Evolutionary conservation across 1,140 invertebrate species (phyloP).

Genomic region (Neodiprion fabricii): DNA sequence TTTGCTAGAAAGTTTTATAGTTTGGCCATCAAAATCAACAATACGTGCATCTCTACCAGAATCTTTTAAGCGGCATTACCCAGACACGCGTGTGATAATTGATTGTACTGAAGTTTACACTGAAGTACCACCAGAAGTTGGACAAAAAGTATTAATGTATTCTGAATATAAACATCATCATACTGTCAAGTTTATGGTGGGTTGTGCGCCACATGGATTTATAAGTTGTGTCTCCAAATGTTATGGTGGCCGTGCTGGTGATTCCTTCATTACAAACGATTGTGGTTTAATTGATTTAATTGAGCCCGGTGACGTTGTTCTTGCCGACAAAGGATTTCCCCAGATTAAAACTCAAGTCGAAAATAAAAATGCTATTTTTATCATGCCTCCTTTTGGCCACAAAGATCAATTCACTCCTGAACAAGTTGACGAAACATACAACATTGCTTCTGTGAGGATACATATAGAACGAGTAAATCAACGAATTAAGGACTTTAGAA

Average conservation of each 20-base stretch:
- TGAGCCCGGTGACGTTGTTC: slow-evolving; percentile 33
- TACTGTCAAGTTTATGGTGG: slow-evolving; percentile 11
- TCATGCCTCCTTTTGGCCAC: slow-evolving; percentile 29
- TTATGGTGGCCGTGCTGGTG: no score
- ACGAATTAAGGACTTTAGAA: slow-evolving; percentile 31
- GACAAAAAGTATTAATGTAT: slow-evolving; percentile 29
- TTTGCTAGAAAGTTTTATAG: slow-evolving; percentile 21
- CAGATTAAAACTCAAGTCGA: slow-evolving; percentile 19
- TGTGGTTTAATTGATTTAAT: slow-evolving; percentile 22
- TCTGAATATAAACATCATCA: slow-evolving; percentile 23
- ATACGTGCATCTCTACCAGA: slow-evolving; percentile 34
- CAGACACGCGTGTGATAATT: slow-evolving; percentile 39
- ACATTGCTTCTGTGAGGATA: slow-evolving; percentile 38
- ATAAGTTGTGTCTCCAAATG: no score
- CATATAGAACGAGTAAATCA: no score
- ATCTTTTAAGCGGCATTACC: slow-evolving; percentile 38
- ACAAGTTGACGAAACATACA: slow-evolving; percentile 36
- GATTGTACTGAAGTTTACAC: slow-evolving; percentile 45
- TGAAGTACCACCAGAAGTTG: slow-evolving; percentile 30
- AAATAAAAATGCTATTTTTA: slow-evolving; percentile 30
- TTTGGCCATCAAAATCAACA: slow-evolving; percentile 28
- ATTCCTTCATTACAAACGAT: no score
- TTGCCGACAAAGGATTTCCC: slow-evolving; percentile 45
- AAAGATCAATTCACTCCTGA: slow-evolving; percentile 36
- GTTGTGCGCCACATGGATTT: no score